Evolutionary conservation across 2,888 invertebrate genomes (phyloP), one percentile per base, ranked within the genome.

Genomic region (Pharmacophagus antenor): DNA sequence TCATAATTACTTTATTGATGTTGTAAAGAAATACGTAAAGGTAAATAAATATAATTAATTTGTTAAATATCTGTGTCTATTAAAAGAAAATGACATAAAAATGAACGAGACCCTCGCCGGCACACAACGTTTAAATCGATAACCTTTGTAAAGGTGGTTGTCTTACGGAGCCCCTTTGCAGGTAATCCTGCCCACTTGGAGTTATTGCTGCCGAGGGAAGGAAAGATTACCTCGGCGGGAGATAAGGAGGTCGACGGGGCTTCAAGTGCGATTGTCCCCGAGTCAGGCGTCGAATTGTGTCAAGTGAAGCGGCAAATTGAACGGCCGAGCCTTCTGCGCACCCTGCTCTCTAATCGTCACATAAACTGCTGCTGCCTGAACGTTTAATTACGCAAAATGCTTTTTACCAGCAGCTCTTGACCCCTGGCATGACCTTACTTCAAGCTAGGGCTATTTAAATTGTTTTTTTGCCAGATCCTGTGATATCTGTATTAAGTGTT

Each of bases 251-350:
- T 88, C 88, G 88, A 80, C 85, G 88, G 87, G 84, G 87, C 84
- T 86, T 86, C 82, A 83, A 88, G 88, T 88, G 88, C 89, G 89
- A 90, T 90, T 90, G 89, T 90, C 89, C 89, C 88, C 85, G 88
- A 88, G 88, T 88, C 89, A 88, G 88, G 88, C 88, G 85, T 90
- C 89, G 88, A 89, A 89, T 90, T 90, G 89, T 90, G 89, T 90
- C 89, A 90, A 90, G 89, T 89, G 89, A 90, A 90, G 82, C 89
- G 88, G 88, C 84, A 90, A 90, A 90, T 90, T 90, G 89, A 90
- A 90, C 88, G 89, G 88, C 84, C 89, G 86, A 86, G 84, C 85
- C 84, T 85, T 87, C 84, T 85, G 86, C 82, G 82, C 84, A 80
- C 81, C 79, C 74, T 72, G 84, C 82, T 81, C 88, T 84, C 87